Percentiles rank a stretch among this genome's conserved stretches.
Conservation (phyloP, 2,888 invertebrate species). For the Hypomecis punctinalis region DNA sequence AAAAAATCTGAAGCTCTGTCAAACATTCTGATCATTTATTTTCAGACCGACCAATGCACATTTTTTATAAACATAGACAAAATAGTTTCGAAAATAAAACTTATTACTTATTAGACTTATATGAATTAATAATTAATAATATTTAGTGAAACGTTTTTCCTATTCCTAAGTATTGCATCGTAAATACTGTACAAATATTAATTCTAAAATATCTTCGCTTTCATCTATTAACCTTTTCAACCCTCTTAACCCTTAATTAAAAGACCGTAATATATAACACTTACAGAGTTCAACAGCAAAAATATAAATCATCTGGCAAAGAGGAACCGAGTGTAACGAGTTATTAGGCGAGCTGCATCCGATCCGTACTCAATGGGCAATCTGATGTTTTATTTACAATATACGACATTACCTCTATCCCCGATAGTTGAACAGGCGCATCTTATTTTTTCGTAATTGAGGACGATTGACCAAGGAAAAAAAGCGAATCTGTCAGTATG, state of each 20-base stretch:
- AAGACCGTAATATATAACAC: slow-evolving; percentile 3
- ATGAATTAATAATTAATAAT: too few relatives aligned
- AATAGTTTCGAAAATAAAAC: too few relatives aligned
- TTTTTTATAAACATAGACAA: too few relatives aligned
- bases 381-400: neutral
- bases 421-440: neutral
- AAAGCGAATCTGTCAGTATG: too few relatives aligned
- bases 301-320: slow-evolving; percentile 17
- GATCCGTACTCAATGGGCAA: slow-evolving; percentile 4
- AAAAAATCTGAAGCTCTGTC: too few relatives aligned
- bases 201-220: neutral
- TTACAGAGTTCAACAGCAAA: slow-evolving; percentile 12
- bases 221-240: neutral
- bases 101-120: too few relatives aligned
- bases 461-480: too few relatives aligned
- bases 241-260: slow-evolving; percentile 9
- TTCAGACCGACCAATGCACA: too few relatives aligned
- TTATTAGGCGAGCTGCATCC: slow-evolving; percentile 17
- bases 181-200: neutral
- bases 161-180: neutral
- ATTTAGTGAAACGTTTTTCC: too few relatives aligned
- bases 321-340: slow-evolving; percentile 6
- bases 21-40: too few relatives aligned
- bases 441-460: too few relatives aligned
- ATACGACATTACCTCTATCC: neutral